These are phyloP conservation scores for Leptopterna dolabrata DNA, from an alignment of 2,888 invertebrate genomes.

Conservation along the genomic window DNA sequence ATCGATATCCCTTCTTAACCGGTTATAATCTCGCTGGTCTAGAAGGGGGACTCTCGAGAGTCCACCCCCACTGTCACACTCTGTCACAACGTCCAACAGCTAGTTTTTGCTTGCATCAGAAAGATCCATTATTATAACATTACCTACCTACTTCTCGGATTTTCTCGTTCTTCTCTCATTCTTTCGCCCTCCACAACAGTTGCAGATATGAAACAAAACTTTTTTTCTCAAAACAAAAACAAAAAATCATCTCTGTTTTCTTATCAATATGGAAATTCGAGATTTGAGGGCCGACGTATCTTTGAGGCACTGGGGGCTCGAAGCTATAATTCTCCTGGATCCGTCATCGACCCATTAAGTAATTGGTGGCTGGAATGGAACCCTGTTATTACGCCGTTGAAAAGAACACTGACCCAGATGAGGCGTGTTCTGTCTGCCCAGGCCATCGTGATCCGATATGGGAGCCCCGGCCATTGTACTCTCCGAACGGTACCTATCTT, in stretches of 20 bases:
- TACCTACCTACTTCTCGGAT: too few species aligned
- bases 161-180: too few species aligned
- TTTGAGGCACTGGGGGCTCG: background rate
- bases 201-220: background rate
- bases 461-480: background rate
- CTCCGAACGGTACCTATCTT: background rate
- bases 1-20: too few species aligned
- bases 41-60: too few species aligned
- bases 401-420: slow-evolving; percentile 7
- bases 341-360: background rate
- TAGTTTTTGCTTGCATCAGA: too few species aligned
- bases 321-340: background rate
- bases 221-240: background rate
- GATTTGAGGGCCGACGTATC: background rate
- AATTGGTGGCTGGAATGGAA: slow-evolving; percentile 3
- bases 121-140: too few species aligned
- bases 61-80: too few species aligned
- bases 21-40: too few species aligned
- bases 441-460: slow-evolving; percentile 11
- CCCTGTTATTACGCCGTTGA: slow-evolving; percentile 2
- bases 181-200: background rate
- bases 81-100: too few species aligned
- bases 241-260: background rate
- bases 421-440: background rate
- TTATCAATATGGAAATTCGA: background rate